Evolutionary conservation across 2,113 vertebrate species (phyloP), one percentile per base, ranked within the genome.

Genomic region (Theropithecus gelada): DNA sequence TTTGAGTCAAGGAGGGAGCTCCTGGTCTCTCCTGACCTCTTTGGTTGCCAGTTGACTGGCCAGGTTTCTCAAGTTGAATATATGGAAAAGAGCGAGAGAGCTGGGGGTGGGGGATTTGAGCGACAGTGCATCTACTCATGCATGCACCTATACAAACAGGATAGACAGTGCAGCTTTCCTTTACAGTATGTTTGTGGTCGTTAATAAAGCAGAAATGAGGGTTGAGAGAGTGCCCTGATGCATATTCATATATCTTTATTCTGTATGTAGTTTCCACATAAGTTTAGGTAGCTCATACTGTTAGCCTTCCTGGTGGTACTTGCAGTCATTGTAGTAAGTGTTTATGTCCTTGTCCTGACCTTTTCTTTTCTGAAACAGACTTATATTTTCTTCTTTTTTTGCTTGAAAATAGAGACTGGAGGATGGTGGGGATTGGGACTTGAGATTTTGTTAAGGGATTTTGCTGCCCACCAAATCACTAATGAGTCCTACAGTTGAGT

Each of bases 361-460:
- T 70, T 95, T 87, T 40, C 76, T 57, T 38, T 83, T 87, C 27
- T 75, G 27, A 82, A 95, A 59, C 3, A 66, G 70, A 10, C 30
- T 84, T 78, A 6, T 57, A 70, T 73, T 55, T 61, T 72, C 50
- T 78, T 48, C 20, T 70, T 52, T 59, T 76, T 11, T n/a, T 16
- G 1, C 35, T 66, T 79, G 78, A 84, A 96, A 83, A 72, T 59
- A 78, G 66, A 93, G 23, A 88, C 38, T 72, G 25, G 22, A 86
- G 32, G 35, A 20, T 79, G n/a, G 25, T 90, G 22, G 16, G 79
- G 45, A 40, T 27, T 17, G 7, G 68, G 85, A 5, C 76, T 70
- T 87, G 93, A 93, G 40, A 76, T 73, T 97, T 94, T 91, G 40
- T 61, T 70, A 9, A 85, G 59, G 16, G 55, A 79, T 91, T 82